These are phyloP conservation scores for Peucedramus taeniatus DNA, from an alignment of 2,113 vertebrate species.

Conservation along the genomic window DNA sequence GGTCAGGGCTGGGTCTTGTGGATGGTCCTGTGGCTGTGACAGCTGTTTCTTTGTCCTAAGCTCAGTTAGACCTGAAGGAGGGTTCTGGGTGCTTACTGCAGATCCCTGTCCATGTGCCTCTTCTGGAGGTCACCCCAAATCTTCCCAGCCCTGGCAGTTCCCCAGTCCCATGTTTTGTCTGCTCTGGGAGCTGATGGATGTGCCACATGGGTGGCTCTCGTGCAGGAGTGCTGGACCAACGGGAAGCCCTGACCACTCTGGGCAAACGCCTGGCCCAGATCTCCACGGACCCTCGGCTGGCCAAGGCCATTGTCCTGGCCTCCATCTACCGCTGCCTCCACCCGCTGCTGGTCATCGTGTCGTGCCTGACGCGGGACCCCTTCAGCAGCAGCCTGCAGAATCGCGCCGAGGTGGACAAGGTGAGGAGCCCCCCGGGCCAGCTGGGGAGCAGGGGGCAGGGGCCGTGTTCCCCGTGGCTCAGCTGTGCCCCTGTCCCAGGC, in stretches of 20 bases:
- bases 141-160: neutral
- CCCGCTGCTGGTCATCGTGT: slow-evolving; percentile 85
- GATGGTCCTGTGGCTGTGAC: neutral
- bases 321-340: slow-evolving; percentile 89
- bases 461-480: neutral
- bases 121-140: neutral
- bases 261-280: slow-evolving; percentile 88
- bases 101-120: neutral
- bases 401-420: slow-evolving; percentile 82
- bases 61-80: neutral
- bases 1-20: neutral
- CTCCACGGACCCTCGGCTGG: slow-evolving; percentile 91
- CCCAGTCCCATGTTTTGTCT: rapidly evolving
- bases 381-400: slow-evolving; percentile 94
- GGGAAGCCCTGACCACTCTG: slow-evolving; percentile 85
- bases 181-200: rapidly evolving
- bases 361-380: slow-evolving; percentile 93
- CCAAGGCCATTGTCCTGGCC: slow-evolving; percentile 88
- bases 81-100: neutral
- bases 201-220: neutral
- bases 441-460: rapidly evolving
- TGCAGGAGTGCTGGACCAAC: slow-evolving; percentile 86
- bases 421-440: neutral
- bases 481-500: slow-evolving; percentile 55
- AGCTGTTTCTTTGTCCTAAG: neutral